Evolutionary conservation across 1,140 invertebrate genomes (phyloP).

Genomic region (Popillia japonica): DNA sequence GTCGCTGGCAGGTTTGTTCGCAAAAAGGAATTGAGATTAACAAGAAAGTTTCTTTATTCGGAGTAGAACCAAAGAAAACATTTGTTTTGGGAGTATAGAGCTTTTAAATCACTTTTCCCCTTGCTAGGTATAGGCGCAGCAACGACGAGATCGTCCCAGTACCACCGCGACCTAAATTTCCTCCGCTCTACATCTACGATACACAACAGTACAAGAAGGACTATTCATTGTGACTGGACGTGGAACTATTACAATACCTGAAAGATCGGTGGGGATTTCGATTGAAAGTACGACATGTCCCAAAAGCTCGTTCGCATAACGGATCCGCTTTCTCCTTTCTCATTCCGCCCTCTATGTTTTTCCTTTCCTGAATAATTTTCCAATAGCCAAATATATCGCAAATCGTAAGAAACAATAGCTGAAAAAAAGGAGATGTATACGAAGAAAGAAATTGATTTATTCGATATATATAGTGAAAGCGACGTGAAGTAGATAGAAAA

Average conservation of each 20-base stretch:
- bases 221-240: background rate
- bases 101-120: slow-evolving; percentile 48
- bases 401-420: slow-evolving; percentile 24
- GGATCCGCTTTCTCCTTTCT: slow-evolving; percentile 32
- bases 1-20: background rate
- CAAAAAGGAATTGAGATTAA: slow-evolving; percentile 45
- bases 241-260: background rate
- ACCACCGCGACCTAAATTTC: slow-evolving; percentile 24
- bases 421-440: slow-evolving; percentile 20
- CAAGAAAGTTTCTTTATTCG: slow-evolving; percentile 43
- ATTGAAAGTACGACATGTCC: background rate
- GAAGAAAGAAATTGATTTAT: slow-evolving; percentile 16
- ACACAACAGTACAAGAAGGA: background rate
- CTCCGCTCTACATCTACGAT: background rate
- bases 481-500: slow-evolving; percentile 20
- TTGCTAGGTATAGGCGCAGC: slow-evolving; percentile 44
- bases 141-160: background rate
- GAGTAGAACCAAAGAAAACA: slow-evolving; percentile 46
- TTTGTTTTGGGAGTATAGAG: slow-evolving; percentile 47
- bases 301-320: background rate
- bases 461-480: background rate
- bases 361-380: background rate
- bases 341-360: slow-evolving; percentile 39
- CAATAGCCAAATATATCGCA: slow-evolving; percentile 43
- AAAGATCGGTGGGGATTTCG: background rate